These are phyloP conservation scores for Archocentrus centrarchus DNA, from an alignment of 2,113 vertebrate species.

Conservation along the genomic window DNA sequence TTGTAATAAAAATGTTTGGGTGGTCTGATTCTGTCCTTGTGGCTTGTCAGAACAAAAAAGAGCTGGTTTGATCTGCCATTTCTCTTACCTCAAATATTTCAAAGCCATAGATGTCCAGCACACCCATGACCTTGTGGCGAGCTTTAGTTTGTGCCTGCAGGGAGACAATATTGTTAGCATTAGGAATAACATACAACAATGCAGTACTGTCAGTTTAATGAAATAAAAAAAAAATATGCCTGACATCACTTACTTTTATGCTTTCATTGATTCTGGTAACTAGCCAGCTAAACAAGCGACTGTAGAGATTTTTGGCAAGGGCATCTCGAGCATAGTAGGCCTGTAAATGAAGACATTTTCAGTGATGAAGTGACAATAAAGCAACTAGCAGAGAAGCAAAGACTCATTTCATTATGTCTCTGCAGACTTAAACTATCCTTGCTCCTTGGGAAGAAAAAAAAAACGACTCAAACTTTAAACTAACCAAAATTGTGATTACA, in stretches of 20 bases:
- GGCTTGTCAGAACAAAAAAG: not conserved
- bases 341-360: conserved; percentile 72
- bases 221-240: not conserved
- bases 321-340: conserved; percentile 98
- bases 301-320: conserved; percentile 98
- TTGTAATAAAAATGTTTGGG: conserved; percentile 17
- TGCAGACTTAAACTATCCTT: not conserved
- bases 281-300: conserved; percentile 95
- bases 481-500: not conserved
- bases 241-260: conserved; percentile 88
- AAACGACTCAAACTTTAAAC: too few species aligned
- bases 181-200: not conserved
- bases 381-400: fast-evolving
- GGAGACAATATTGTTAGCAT: conserved; percentile 6
- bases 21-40: conserved; percentile 21
- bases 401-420: not conserved
- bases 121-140: conserved; percentile 99
- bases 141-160: conserved; percentile 91
- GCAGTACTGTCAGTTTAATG: not conserved
- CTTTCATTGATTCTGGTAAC: conserved; percentile 98
- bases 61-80: not conserved
- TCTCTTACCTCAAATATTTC: conserved; percentile 98
- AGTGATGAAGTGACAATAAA: not conserved
- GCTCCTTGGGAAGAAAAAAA: not conserved
- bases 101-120: conserved; percentile 98